phyloP scores from a whole-genome alignment of 92 coral and sea anemone genomes.

The Desmophyllum pertusum region DNA sequence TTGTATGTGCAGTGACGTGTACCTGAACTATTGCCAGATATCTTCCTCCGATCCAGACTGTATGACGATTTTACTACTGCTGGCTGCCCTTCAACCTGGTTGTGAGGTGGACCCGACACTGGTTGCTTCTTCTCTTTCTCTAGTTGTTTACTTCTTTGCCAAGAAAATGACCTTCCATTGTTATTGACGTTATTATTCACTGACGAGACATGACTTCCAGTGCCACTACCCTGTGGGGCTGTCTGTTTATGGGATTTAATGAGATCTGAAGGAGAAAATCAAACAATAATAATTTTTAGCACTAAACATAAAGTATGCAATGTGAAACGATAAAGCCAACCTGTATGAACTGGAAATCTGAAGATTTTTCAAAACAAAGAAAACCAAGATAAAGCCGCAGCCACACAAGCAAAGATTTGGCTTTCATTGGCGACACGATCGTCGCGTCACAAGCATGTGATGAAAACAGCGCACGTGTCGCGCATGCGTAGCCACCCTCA shows the following conservation, averaged over 20 bases:
- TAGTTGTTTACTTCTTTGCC: conserved; percentile 25
- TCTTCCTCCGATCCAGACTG: conserved; percentile 27
- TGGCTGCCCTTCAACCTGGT: background rate
- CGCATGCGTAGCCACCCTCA: no score
- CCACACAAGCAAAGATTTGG: no score
- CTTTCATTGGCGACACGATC: no score
- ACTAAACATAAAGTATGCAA: background rate
- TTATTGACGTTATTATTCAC: background rate
- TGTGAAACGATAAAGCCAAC: no score
- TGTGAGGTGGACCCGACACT: background rate
- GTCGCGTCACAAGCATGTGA: no score
- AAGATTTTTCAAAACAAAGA: no score
- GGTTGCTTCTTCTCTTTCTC: background rate
- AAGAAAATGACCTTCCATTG: conserved; percentile 24
- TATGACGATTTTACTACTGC: conserved; percentile 12
- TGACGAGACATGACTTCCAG: conserved; percentile 2
- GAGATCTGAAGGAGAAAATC: conserved; percentile 39
- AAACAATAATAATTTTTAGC: background rate
- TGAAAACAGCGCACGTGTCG: no score
- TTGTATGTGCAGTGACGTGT: no score
- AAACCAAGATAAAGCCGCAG: no score
- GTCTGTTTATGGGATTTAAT: conserved; percentile 56
- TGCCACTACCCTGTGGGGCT: background rate
- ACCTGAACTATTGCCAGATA: background rate
- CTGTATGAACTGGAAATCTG: no score